Evolutionary conservation across 2,113 vertebrate genomes (phyloP).

Genomic region (Serinus canaria): DNA sequence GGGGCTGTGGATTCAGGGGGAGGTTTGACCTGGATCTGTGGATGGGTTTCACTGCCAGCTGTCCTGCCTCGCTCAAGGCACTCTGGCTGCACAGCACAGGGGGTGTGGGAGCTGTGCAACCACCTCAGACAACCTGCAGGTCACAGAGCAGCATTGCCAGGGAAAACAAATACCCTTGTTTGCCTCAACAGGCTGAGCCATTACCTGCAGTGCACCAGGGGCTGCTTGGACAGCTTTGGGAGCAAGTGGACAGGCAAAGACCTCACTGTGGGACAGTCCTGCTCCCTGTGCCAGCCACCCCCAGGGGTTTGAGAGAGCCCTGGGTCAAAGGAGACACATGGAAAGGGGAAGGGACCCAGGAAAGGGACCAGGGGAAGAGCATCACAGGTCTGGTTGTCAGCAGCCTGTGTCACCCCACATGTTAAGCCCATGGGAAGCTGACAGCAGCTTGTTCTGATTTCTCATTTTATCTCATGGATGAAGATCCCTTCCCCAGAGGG

Average conservation of each 20-base stretch:
- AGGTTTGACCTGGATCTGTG: background rate
- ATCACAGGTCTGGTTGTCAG: accelerated
- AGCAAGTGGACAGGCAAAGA: background rate
- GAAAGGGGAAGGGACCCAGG: background rate
- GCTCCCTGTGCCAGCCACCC: background rate
- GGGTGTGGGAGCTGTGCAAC: background rate
- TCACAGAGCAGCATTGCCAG: accelerated
- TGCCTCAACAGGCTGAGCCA: background rate
- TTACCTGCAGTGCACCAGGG: background rate
- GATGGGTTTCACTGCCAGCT: background rate
- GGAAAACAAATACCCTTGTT: background rate
- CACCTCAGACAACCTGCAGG: accelerated
- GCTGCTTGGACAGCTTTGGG: background rate
- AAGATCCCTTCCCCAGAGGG: background rate
- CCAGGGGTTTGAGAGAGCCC: accelerated
- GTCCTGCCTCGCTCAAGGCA: background rate
- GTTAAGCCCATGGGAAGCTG: background rate
- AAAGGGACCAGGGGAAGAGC: background rate
- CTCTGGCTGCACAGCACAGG: background rate
- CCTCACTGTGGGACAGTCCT: background rate
- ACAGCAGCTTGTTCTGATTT: background rate
- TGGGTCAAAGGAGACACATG: background rate
- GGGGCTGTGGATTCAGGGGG: background rate
- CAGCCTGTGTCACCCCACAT: background rate
- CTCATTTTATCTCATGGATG: background rate